These are phyloP conservation scores for Gambelia wislizenii DNA, from an alignment of 2,797 vertebrate genomes.

Conservation along the genomic window DNA sequence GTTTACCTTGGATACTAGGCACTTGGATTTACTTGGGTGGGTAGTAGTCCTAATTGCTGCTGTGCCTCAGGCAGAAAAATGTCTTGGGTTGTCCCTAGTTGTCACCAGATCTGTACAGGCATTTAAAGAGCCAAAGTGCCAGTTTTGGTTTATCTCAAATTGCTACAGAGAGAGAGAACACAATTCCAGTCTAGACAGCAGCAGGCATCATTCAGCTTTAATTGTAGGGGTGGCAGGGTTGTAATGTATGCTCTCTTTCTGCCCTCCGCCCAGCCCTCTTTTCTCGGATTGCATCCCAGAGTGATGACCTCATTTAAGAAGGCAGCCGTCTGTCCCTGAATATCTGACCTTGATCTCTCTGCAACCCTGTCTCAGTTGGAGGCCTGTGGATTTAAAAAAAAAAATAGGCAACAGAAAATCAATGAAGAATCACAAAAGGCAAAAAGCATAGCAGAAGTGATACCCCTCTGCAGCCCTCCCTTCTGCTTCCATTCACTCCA, in stretches of 20 bases:
- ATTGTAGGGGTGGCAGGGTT: too few relatives aligned
- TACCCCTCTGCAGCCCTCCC: not conserved
- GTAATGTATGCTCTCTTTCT: too few relatives aligned
- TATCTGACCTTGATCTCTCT: constrained; percentile 51
- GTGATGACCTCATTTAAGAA: constrained; percentile 47
- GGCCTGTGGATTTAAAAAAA: too few relatives aligned
- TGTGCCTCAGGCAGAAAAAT: not conserved
- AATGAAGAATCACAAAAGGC: constrained; percentile 45
- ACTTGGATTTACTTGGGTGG: not conserved
- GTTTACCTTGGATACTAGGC: not conserved
- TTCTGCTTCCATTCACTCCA: rapidly evolving
- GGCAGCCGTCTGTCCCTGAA: constrained; percentile 34
- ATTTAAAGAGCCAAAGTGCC: not conserved
- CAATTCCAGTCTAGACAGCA: too few relatives aligned
- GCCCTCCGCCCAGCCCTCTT: not conserved
- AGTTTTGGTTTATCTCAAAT: not conserved
- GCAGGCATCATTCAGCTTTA: not conserved
- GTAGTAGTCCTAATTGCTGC: not conserved
- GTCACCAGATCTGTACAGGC: not conserved
- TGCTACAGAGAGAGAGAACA: not conserved
- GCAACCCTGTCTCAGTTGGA: not conserved
- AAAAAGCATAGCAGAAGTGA: not conserved
- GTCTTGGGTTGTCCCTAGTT: not conserved
- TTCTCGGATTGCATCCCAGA: constrained; percentile 2
- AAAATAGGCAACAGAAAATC: constrained; percentile 54